Percentiles rank a stretch among this genome's conserved stretches.
These are phyloP conservation scores for Palythoa caribaeorum DNA, from an alignment of 92 coral and sea anemone species.

Conservation along the genomic window DNA sequence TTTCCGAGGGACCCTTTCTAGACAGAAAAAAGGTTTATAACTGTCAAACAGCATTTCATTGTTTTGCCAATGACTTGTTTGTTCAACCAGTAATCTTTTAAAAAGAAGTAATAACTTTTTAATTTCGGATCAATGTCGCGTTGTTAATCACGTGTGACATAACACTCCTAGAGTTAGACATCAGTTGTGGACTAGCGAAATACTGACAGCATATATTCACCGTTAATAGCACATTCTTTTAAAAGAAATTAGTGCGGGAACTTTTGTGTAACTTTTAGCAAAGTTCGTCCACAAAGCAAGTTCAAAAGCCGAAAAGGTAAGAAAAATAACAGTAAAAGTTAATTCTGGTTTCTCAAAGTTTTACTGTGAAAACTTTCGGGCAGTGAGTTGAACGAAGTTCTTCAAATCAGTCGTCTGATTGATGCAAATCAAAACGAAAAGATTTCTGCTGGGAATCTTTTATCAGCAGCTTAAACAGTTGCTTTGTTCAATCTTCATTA, in stretches of 20 bases:
- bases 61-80: slow-evolving; percentile 71
- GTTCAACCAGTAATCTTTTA: slow-evolving; percentile 79
- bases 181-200: background rate
- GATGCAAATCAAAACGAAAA: slow-evolving; percentile 18
- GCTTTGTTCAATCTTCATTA: slow-evolving; percentile 22
- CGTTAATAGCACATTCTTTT: slow-evolving; percentile 48
- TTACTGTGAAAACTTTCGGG: background rate
- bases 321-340: background rate
- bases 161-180: slow-evolving; percentile 50
- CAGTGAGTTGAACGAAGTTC: background rate
- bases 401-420: background rate
- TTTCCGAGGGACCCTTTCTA: background rate
- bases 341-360: background rate
- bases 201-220: slow-evolving; percentile 29
- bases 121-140: slow-evolving; percentile 91
- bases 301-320: slow-evolving; percentile 32
- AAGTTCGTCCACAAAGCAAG: background rate
- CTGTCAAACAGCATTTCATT: slow-evolving; percentile 37
- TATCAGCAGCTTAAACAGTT: slow-evolving; percentile 36
- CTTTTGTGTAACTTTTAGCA: background rate
- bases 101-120: slow-evolving; percentile 90
- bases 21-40: slow-evolving; percentile 6
- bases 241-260: slow-evolving; percentile 18
- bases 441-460: slow-evolving; percentile 11
- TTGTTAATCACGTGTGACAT: slow-evolving; percentile 82